Percentiles rank a stretch among this genome's conserved stretches.
phyloP scores from a whole-genome alignment of 92 coral and sea anemone genomes.

The Paramuricea clavata region DNA sequence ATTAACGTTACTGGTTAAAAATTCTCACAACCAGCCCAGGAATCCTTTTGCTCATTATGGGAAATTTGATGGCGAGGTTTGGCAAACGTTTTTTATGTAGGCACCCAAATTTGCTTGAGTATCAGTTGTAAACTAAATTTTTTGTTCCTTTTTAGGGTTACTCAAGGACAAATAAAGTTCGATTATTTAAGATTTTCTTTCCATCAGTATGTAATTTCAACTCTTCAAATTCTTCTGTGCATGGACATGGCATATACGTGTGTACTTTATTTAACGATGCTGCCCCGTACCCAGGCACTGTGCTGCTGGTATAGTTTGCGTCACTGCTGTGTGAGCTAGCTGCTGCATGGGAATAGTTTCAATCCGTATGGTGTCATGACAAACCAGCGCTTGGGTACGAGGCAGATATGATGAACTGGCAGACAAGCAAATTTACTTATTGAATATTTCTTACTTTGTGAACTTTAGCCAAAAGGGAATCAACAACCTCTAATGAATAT shows the following conservation, averaged over 20 bases:
- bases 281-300: no score
- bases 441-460: background rate
- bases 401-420: background rate
- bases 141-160: constrained; percentile 75
- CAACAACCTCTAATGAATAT: constrained; percentile 32
- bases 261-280: no score
- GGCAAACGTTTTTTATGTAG: background rate
- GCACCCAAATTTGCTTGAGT: background rate
- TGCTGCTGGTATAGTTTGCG: no score
- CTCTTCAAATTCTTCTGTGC: background rate
- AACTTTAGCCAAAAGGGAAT: constrained; percentile 28
- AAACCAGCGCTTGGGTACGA: no score
- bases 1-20: constrained; percentile 78
- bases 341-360: no score
- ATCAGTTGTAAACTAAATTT: background rate
- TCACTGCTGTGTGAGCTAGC: no score
- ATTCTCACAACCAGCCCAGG: constrained; percentile 80
- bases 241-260: background rate
- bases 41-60: constrained; percentile 90
- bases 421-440: background rate
- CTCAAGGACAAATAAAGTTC: constrained; percentile 73
- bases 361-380: no score
- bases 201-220: constrained; percentile 60
- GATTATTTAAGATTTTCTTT: constrained; percentile 77
- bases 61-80: constrained; percentile 98